These are phyloP conservation scores for Stramonita haemastoma DNA, from an alignment of 2,888 invertebrate species.

Conservation along the genomic window DNA sequence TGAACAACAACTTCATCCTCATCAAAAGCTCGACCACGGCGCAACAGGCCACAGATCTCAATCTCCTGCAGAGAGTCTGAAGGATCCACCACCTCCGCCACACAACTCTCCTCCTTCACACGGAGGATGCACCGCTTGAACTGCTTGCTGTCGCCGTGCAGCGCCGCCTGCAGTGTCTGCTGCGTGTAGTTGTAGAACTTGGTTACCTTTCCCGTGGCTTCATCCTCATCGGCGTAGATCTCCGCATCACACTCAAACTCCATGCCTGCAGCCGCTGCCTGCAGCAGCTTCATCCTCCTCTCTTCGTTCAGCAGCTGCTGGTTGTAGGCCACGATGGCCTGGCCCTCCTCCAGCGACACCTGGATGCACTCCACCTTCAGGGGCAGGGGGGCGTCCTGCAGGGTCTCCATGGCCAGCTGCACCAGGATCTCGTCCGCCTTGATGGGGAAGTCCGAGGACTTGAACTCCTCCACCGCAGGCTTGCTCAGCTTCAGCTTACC, in stretches of 20 bases:
- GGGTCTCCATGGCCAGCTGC: conserved; percentile 57
- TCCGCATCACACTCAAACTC: conserved; percentile 51
- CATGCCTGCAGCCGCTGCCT: conserved; percentile 47
- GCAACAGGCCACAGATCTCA: conserved; percentile 40
- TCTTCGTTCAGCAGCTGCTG: conserved; percentile 26
- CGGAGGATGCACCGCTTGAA: conserved; percentile 65
- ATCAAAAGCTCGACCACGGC: conserved; percentile 67
- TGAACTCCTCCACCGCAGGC: conserved; percentile 34
- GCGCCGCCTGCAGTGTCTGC: conserved; percentile 52
- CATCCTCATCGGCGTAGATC: conserved; percentile 37
- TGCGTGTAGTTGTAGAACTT: conserved; percentile 49
- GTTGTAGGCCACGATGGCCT: conserved; percentile 58
- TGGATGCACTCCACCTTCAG: conserved; percentile 55
- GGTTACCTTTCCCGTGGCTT: conserved; percentile 22
- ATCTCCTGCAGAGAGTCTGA: conserved; percentile 40
- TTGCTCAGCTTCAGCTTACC: conserved; percentile 18
- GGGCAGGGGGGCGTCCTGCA: conserved; percentile 3
- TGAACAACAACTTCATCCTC: conserved; percentile 72
- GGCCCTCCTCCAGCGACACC: conserved; percentile 58
- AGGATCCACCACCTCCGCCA: conserved; percentile 53
- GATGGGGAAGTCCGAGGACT: conserved; percentile 54
- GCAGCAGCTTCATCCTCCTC: conserved; percentile 41
- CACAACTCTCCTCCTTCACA: conserved; percentile 47
- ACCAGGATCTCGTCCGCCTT: conserved; percentile 65
- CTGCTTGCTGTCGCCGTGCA: conserved; percentile 55